Evolutionary conservation across 2,797 vertebrate species (phyloP), one percentile per base, ranked within the genome.

Genomic region (Austrolebias charrua): DNA sequence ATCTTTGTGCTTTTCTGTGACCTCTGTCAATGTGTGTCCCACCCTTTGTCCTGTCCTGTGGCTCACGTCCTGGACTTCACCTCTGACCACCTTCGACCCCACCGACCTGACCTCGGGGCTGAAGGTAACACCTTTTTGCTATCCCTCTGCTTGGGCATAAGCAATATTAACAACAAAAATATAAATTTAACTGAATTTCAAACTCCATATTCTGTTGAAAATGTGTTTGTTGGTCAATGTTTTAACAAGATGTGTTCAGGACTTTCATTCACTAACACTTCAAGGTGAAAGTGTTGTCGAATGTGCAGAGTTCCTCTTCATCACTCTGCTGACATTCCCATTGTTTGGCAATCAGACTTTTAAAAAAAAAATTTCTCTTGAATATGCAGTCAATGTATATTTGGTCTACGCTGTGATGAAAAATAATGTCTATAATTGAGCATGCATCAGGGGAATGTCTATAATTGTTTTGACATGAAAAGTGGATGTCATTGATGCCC

Each of bases 271-370:
- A 87, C 85, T 57, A 64, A 86, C 87, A 84, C 85, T 87, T 86
- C 69, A 78, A 78, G 76, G 81, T 82, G 77, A 86, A 86, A 78
- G 80, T 86, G 85, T 88, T 88, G 69, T 73, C 53, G 93, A 94
- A 94, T 94, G 92, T 86, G 86, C 92, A 93, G 93, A 92, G 90
- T 87, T 85, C 83, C 84, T 82, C 61, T 52, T 87, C 84, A 90
- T 86, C 86, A 75, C 91, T 93, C 92, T 93, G 92, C 87, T 87
- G 71, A 88, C 90, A 94, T 94, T 94, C 93, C 81, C 78, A 92
- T 93, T 94, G 93, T 94, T 94, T 94, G 92, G 92, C 92, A 90
- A 74, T 77, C 38, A 59, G 63, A 72, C 60, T 58, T 49, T 61
- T 56, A 24, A 60, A 24, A 2, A 24, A 2, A 24, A 60, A 60